Percentiles rank a stretch among this genome's conserved stretches.
Evolutionary conservation across 2,888 invertebrate species (phyloP).

Genomic region (Drosophila fulvimacula): DNA sequence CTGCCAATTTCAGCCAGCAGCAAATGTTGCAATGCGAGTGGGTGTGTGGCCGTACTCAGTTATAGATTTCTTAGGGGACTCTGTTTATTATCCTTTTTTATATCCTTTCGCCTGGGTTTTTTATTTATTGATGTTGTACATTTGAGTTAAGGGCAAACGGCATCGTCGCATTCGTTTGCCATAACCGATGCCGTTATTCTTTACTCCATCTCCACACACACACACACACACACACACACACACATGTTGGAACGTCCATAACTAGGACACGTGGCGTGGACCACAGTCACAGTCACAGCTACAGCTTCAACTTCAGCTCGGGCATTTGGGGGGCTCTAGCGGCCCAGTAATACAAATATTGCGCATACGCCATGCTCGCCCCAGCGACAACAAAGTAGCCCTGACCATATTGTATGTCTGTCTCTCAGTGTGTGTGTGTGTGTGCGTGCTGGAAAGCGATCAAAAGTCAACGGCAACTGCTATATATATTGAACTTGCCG

Average conservation of each 20-base stretch:
- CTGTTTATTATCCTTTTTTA: slow-evolving; percentile 80
- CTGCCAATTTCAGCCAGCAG: slow-evolving; percentile 49
- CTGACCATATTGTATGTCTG: slow-evolving; percentile 47
- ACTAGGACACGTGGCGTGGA: slow-evolving; percentile 58
- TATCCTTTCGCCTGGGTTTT: slow-evolving; percentile 74
- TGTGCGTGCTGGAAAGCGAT: slow-evolving; percentile 54
- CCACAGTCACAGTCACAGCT: slow-evolving; percentile 22
- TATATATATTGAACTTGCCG: slow-evolving; percentile 62
- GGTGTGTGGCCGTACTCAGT: slow-evolving; percentile 72
- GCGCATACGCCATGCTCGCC: slow-evolving; percentile 72
- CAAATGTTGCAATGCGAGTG: slow-evolving; percentile 46
- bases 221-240: slow-evolving; percentile 4
- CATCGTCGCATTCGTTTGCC: slow-evolving; percentile 79
- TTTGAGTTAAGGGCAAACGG: slow-evolving; percentile 75
- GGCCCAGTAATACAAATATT: slow-evolving; percentile 75
- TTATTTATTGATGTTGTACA: slow-evolving; percentile 81
- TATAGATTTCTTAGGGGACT: slow-evolving; percentile 78
- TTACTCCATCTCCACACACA: slow-evolving; percentile 8
- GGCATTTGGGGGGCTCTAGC: slow-evolving; percentile 32
- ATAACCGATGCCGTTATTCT: slow-evolving; percentile 78
- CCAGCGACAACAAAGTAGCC: slow-evolving; percentile 63
- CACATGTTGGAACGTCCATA: slow-evolving; percentile 17
- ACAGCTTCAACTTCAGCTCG: slow-evolving; percentile 25
- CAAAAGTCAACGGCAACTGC: slow-evolving; percentile 77
- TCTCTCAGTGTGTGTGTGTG: slow-evolving; percentile 1